These are phyloP conservation scores for Rattus rattus DNA, from an alignment of 2,113 vertebrate genomes.

Conservation along the genomic window DNA sequence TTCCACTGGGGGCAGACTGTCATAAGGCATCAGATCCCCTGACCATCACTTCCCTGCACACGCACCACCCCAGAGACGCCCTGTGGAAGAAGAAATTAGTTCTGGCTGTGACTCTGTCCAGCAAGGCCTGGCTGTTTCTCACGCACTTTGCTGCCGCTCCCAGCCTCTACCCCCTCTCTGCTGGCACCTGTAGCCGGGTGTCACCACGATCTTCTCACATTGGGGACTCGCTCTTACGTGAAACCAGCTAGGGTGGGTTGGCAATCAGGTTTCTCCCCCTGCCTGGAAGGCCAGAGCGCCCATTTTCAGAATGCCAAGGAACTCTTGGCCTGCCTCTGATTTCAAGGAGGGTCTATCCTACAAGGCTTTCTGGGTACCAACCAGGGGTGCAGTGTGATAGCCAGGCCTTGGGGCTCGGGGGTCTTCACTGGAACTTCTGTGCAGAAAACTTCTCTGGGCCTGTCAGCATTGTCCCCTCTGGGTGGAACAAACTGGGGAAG, in stretches of 20 bases:
- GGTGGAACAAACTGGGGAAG: background rate
- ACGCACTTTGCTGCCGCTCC: fast-evolving
- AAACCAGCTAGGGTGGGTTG: background rate
- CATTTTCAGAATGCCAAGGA: background rate
- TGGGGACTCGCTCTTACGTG: background rate
- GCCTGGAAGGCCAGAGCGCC: background rate
- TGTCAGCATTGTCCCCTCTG: background rate
- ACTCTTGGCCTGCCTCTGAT: background rate
- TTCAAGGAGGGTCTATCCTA: background rate
- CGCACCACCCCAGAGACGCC: background rate
- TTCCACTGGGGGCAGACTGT: background rate
- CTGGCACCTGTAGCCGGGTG: too few relatives aligned
- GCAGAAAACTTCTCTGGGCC: background rate
- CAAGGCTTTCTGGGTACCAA: background rate
- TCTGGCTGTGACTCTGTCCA: background rate
- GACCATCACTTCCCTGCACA: background rate
- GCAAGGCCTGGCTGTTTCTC: background rate
- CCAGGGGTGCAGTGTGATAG: background rate
- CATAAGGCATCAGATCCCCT: background rate
- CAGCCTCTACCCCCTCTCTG: background rate
- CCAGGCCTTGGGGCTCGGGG: background rate
- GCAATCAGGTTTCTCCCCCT: background rate
- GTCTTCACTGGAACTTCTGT: background rate
- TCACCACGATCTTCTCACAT: background rate
- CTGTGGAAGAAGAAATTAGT: background rate